Conservation (phyloP, 2,888 invertebrate species). For the Caenorhabditis afra region DNA sequence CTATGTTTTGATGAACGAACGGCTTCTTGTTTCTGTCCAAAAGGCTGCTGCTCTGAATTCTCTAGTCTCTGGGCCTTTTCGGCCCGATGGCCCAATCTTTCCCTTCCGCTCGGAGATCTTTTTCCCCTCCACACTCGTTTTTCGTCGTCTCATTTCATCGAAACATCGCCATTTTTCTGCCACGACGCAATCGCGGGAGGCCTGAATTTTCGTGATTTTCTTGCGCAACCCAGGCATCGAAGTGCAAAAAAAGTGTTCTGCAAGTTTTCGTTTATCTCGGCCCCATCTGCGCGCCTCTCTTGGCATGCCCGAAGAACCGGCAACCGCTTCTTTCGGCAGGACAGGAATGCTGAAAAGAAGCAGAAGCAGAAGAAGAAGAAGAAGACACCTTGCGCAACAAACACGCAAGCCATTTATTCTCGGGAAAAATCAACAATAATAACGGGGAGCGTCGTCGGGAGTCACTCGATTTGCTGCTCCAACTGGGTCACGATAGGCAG, state of each 20-base stretch:
- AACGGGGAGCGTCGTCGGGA: slow-evolving; percentile 2
- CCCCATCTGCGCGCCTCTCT: slow-evolving; percentile 39
- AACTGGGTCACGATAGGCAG: slow-evolving; percentile 56
- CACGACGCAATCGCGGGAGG: slow-evolving; percentile 1
- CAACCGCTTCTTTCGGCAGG: slow-evolving; percentile 11
- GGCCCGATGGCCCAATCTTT: not conserved
- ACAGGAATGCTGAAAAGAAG: slow-evolving; percentile 33
- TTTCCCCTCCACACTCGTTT: too few relatives aligned
- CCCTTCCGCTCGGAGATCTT: too few relatives aligned
- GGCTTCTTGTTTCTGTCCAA: too few relatives aligned
- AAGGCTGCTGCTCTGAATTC: too few relatives aligned
- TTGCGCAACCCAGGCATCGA: slow-evolving; percentile 47
- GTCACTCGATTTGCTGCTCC: slow-evolving; percentile 50
- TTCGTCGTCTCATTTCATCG: too few relatives aligned
- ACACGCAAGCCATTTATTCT: slow-evolving; percentile 30
- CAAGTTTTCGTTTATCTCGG: slow-evolving; percentile 45
- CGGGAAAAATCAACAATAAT: slow-evolving; percentile 36
- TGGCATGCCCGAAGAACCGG: slow-evolving; percentile 40
- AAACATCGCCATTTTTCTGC: not conserved
- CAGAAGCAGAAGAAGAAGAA: not conserved
- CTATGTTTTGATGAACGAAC: too few relatives aligned
- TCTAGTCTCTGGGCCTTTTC: too few relatives aligned
- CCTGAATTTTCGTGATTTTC: slow-evolving; percentile 21
- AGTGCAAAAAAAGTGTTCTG: slow-evolving; percentile 50
- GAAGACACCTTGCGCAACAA: slow-evolving; percentile 41